Evolutionary conservation across 2,888 invertebrate species (phyloP), one percentile per base, ranked within the genome.

Genomic region (Ligdia adustata): DNA sequence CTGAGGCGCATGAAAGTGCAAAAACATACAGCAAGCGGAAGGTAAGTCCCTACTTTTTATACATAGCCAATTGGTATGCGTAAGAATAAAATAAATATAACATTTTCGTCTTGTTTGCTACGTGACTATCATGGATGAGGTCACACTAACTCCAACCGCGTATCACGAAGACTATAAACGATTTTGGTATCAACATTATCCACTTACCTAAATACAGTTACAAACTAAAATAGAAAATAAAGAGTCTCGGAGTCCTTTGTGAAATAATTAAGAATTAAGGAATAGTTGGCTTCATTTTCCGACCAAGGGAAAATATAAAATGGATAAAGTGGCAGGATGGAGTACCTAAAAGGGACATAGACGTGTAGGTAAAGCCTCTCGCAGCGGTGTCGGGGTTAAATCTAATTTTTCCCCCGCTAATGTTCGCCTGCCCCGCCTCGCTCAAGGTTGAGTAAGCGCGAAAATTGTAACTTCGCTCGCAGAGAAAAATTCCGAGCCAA

Each of bases 401-500:
- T 88, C 82, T 82, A 87, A 87, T 88, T 87, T 83, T 82, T 76
- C 77, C 75, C 64, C 77, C 77, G 72, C 79, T 86, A 85, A 86
- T 85, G 81, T 75, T 59, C 62, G 62, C 71, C 69, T 60, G 67
- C 69, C 73, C 71, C 65, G 65, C 72, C 72, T 58, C 58, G 65
- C 74, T 74, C 72, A 79, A 76, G 82, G 79, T 77, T 77, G 82
- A 78, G 77, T 75, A 77, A 77, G 74, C 77, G 76, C 75, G 76
- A 80, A 85, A 84, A 82, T 82, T 84, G 79, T 79, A 71, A 79
- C 75, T 73, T 72, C 63, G 61, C 66, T 60, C 57, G 49, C 57
- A 54, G 57, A 60, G 69, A 64, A 72, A 40, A 28, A 69, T 72
- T 61, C 62, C 49, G 44, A 50, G 40, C 55, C 55, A 49, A 50